Percentiles rank a stretch among this genome's conserved stretches.
Evolutionary conservation across 2,113 vertebrate species (phyloP).

Genomic region (Octodon degus): DNA sequence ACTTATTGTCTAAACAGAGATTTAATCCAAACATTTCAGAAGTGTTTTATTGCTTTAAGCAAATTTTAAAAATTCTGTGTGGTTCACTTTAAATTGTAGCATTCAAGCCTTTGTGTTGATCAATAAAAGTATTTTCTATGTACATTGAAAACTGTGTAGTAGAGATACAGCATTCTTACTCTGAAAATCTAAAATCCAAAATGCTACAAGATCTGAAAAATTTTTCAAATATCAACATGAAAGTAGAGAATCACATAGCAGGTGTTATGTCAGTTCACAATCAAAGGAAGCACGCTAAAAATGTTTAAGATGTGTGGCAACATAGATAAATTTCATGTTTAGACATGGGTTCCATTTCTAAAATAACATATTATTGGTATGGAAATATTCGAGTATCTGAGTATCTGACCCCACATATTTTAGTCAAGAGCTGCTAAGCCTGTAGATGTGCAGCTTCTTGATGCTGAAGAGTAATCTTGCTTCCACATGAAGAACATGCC

Average conservation of each 20-base stretch:
- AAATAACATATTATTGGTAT: neutral
- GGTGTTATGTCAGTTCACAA: neutral
- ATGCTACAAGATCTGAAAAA: neutral
- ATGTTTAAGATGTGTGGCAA: neutral
- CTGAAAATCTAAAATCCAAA: neutral
- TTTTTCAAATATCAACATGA: neutral
- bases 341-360: neutral
- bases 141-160: neutral
- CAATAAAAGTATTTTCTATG: neutral
- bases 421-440: neutral
- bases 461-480: neutral
- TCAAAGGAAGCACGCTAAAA: neutral
- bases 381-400: neutral
- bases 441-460: neutral
- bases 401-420: neutral
- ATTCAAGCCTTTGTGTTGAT: neutral
- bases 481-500: neutral
- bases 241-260: neutral
- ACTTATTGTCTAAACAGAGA: neutral
- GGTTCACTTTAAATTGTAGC: neutral
- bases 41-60: neutral
- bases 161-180: neutral
- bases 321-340: neutral
- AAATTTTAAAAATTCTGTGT: neutral
- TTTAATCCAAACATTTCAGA: constrained; percentile 38